Percentiles rank a stretch among this genome's conserved stretches.
Evolutionary conservation across 2,113 vertebrate genomes (phyloP).

Genomic region (Nansenia antarctica): DNA sequence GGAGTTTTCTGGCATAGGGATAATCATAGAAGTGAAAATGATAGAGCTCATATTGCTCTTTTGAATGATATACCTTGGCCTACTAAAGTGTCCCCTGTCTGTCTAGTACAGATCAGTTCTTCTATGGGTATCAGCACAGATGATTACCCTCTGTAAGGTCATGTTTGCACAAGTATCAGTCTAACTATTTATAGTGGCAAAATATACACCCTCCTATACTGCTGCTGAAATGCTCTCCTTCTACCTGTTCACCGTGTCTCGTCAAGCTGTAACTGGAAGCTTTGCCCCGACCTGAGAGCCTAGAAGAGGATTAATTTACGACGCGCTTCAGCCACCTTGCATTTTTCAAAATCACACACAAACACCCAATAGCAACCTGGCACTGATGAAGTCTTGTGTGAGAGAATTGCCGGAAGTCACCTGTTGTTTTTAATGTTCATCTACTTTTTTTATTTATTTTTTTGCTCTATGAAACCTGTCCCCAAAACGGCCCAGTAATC

Average conservation of each 20-base stretch:
- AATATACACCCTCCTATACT: background rate
- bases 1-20: slow-evolving; percentile 8
- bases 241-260: no score
- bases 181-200: no score
- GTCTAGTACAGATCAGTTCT: background rate
- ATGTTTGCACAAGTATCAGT: no score
- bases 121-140: no score
- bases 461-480: slow-evolving; percentile 2
- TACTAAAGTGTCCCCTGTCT: background rate
- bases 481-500: slow-evolving; percentile 31
- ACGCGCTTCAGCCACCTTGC: no score
- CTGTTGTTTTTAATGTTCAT: background rate
- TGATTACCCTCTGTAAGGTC: no score
- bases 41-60: background rate
- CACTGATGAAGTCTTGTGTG: background rate
- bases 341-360: background rate
- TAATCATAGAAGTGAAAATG: slow-evolving; percentile 22
- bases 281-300: no score
- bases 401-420: background rate
- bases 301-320: no score
- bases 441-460: background rate
- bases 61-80: background rate
- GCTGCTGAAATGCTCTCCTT: background rate
- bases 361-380: no score
- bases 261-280: no score